A percentile compares a stretch with the other conserved stretches of the same genome.
These are phyloP conservation scores for Gymnothorax javanicus DNA, from an alignment of 2,797 vertebrate genomes.

Conservation along the genomic window DNA sequence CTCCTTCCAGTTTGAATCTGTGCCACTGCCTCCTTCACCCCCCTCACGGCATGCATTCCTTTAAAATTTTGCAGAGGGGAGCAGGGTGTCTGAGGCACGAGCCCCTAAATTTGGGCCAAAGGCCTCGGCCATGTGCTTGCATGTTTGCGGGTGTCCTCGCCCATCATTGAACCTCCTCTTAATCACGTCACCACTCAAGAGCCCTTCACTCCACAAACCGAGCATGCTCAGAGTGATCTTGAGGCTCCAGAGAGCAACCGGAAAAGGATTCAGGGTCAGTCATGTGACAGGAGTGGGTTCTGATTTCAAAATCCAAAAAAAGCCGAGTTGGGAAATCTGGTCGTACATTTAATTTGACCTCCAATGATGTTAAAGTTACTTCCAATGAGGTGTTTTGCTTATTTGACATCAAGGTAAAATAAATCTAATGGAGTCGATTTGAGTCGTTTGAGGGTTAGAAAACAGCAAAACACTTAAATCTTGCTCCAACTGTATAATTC, in stretches of 20 bases:
- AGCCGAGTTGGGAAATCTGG: no score
- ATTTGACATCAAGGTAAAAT: no score
- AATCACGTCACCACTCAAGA: neutral
- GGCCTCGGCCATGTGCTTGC: neutral
- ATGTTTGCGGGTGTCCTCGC: neutral
- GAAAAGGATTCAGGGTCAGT: neutral
- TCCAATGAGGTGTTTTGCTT: no score
- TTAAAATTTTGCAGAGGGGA: neutral
- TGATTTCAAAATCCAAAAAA: no score
- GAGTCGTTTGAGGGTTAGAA: neutral
- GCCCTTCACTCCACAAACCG: neutral
- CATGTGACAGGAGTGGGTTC: neutral
- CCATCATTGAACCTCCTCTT: neutral
- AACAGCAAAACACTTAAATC: no score
- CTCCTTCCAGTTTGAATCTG: slow-evolving; percentile 1
- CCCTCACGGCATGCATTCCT: neutral
- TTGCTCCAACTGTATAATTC: neutral
- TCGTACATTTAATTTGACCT: no score
- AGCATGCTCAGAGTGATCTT: neutral
- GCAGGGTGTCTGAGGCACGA: neutral
- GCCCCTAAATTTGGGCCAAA: neutral
- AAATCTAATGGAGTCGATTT: no score
- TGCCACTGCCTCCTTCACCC: neutral
- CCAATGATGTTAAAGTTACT: no score
- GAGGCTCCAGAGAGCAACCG: neutral